phyloP scores from a whole-genome alignment of 2,113 vertebrate species.

The Ciconia maguari region DNA sequence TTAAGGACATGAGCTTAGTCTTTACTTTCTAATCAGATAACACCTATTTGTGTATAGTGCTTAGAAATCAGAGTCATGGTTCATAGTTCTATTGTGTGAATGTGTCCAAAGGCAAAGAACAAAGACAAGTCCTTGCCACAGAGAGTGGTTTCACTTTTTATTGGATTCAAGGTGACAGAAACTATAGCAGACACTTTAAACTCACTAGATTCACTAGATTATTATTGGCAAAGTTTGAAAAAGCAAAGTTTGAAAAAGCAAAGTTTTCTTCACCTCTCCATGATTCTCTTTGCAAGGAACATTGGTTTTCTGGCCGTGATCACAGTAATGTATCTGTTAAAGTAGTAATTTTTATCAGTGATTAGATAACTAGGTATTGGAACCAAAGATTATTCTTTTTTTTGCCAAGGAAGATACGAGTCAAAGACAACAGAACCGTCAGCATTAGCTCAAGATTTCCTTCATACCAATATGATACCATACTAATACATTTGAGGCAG shows the following conservation, averaged over 20 bases:
- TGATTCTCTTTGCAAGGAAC: not conserved
- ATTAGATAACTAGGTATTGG: not conserved
- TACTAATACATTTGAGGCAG: not conserved
- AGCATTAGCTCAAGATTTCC: not conserved
- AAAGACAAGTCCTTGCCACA: not conserved
- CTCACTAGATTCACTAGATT: not conserved
- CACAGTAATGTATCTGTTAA: not conserved
- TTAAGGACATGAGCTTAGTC: not conserved
- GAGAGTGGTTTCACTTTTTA: not conserved
- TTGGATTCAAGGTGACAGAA: conserved; percentile 32
- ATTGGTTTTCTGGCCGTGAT: not conserved
- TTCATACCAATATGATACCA: not conserved
- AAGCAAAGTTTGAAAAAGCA: not conserved
- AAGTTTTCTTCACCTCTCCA: not conserved
- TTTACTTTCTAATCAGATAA: conserved; percentile 30
- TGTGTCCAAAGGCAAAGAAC: not conserved
- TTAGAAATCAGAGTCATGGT: not conserved
- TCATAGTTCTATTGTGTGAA: not conserved
- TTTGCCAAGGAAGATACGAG: not conserved
- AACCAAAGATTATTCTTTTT: not conserved
- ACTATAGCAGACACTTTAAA: not conserved
- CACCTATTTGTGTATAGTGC: not conserved
- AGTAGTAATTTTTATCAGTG: not conserved
- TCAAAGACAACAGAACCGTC: not conserved
- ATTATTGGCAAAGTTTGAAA: not conserved